Conservation (phyloP, 2,113 vertebrate species). For the Pelecanus crispus region DNA sequence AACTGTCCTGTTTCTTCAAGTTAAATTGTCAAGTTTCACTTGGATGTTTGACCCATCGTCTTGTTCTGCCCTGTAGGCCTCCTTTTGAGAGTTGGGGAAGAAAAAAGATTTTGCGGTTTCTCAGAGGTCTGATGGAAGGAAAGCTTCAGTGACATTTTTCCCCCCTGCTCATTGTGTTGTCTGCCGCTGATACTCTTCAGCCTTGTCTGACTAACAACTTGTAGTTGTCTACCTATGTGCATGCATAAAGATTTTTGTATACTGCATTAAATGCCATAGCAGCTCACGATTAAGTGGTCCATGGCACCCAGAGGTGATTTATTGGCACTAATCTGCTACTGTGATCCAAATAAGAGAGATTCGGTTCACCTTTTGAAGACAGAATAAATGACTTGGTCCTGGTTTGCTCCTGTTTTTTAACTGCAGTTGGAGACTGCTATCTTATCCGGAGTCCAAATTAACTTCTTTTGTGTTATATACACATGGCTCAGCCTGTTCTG, state of each 20-base stretch:
- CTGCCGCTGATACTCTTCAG: neutral
- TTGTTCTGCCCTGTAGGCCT: neutral
- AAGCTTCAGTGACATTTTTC: neutral
- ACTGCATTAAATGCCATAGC: neutral
- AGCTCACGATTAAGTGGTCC: neutral
- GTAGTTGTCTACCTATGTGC: accelerated
- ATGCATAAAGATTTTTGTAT: neutral
- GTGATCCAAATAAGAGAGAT: neutral
- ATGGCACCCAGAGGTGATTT: neutral
- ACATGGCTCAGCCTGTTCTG: neutral
- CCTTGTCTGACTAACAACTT: neutral
- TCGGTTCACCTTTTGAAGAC: neutral
- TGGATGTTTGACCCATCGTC: neutral
- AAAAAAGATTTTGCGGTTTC: neutral
- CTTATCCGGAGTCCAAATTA: neutral
- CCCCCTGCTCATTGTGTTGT: neutral
- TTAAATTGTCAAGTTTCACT: neutral
- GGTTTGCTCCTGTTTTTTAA: neutral
- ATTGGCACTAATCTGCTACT: neutral
- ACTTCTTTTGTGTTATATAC: neutral
- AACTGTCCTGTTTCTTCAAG: neutral
- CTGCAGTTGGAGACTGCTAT: neutral
- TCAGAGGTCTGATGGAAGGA: neutral
- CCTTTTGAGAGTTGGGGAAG: neutral
- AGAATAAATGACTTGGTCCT: neutral